Base-by-base conservation (phyloP, 2,797 vertebrate species). In the Ctenopoma multispine region DNA sequence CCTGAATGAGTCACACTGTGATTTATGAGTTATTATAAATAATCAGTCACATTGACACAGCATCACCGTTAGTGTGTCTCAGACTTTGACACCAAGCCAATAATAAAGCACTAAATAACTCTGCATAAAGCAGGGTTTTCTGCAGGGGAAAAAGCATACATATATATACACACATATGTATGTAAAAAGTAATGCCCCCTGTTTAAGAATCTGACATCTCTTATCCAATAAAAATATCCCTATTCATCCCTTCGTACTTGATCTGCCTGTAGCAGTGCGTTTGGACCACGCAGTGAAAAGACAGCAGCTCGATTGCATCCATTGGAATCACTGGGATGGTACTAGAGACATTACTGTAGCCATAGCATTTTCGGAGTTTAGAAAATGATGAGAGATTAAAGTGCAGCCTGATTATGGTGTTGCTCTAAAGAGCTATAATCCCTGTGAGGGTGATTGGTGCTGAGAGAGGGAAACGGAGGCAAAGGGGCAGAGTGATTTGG, bases 401-500 rank as follows among this genome's bases (percentile, higher is more conserved):
- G 68, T 77, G 70, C 65, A 72, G 74, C 70, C 72, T 64, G 79
- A 86, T 89, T 71, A 82, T 63, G 56, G 67, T 36, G 66, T 81
- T 54, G 72, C 68, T 79, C 40, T 65, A 48, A 77, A 77, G 79
- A 73, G 69, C 61, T 85, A 61, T 84, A 91, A 87, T 90, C 89
- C 83, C 63, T 47, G 70, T 24, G 84, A 81, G 81, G 75, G 76
- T 72, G 77, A 68, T 64, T 73, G 78, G 50, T 65, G 66, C 38
- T 34, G 51, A 41, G n/a, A 48, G 51, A 54, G 14, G 5, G n/a
- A 57, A 7, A 49, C 58, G 7, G 58, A 41, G 40, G 31, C 31
- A 23, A 27, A 51, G 43, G 68, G 73, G 46, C 53, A 15, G 63
- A 73, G 55, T 57, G 63, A 60, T 63, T 69, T 50, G 63, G 75